Evolutionary conservation across 2,113 vertebrate species (phyloP).

Genomic region (Ivindomyrus marchei): DNA sequence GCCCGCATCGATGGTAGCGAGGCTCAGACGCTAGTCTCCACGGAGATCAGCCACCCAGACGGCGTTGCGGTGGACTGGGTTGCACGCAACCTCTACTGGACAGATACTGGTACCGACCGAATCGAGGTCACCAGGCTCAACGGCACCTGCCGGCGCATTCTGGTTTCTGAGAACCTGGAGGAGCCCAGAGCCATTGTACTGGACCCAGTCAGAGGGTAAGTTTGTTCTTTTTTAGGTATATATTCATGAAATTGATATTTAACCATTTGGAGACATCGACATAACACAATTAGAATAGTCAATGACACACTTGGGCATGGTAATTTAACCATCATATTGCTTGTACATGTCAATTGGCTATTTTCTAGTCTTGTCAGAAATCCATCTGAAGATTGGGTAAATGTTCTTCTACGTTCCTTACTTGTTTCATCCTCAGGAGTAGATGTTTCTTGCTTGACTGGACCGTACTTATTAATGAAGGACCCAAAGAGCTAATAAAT

Average conservation of each 20-base stretch:
- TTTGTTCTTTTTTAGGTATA: not conserved
- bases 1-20: constrained; percentile 78
- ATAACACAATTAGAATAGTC: not conserved
- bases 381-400: not conserved
- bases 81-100: constrained; percentile 94
- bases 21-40: constrained; percentile 76
- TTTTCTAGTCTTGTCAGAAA: not conserved
- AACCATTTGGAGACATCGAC: not conserved
- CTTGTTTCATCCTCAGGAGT: not conserved
- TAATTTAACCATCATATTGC: not conserved
- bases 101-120: constrained; percentile 87
- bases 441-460: not conserved
- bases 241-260: not conserved
- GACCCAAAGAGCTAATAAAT: not conserved
- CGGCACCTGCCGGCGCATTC: constrained; percentile 79
- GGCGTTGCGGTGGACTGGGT: constrained; percentile 95
- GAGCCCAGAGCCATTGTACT: constrained; percentile 90
- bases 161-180: constrained; percentile 83
- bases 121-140: constrained; percentile 92
- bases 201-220: constrained; percentile 82
- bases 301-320: not conserved
- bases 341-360: not conserved
- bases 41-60: constrained; percentile 86
- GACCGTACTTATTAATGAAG: not conserved
- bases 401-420: not conserved